Base-by-base conservation (phyloP, 2,888 invertebrate genomes). In the Molorchus minor region DNA sequence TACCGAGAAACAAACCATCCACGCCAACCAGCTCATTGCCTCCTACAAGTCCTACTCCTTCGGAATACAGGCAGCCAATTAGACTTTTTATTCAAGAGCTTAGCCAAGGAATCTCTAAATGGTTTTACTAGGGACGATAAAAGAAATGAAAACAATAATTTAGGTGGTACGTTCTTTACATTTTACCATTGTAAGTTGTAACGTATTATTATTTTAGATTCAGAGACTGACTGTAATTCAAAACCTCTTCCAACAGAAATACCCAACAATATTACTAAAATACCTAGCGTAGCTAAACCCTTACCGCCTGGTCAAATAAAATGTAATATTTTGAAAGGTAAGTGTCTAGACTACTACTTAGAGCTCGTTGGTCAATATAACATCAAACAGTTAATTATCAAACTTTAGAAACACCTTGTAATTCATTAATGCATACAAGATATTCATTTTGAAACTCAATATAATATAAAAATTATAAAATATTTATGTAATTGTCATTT, bases 271-370 rank as follows among this genome's bases (percentile, higher is more conserved):
- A 78, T 80, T 36, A 72, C 72, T 43, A 79, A 77, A 68, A 68
- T 66, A 49, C 70, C 73, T 13, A 73, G 72, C 25, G 66, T 65
- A 8, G 77, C 77, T 15, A 88, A 88, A 72, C 89, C 92, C 16
- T 86, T 96, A 58, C 94, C 95, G 41, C 93, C 93, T 5, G 94
- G 94, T 65, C 93, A 95, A 77, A 86, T 96, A 62, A 97, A 96
- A 82, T 96, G 96, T 82, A 96, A 93, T 82, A 96, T 96, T 78
- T 83, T 96, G 53, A 97, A 97, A 86, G 93, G 93, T 81, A 86
- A 85, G 60, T 15, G 13, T 30, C 4, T 5, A 29, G 12, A 43
- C 13, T 21, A 3, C n/a, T n/a, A n/a, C n/a, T n/a, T n/a, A n/a
- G n/a, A n/a, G n/a, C n/a, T n/a, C n/a, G n/a, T n/a, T n/a, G n/a